Evolutionary conservation across 2,888 invertebrate genomes (phyloP).

Genomic region (Drosophila antonietae): DNA sequence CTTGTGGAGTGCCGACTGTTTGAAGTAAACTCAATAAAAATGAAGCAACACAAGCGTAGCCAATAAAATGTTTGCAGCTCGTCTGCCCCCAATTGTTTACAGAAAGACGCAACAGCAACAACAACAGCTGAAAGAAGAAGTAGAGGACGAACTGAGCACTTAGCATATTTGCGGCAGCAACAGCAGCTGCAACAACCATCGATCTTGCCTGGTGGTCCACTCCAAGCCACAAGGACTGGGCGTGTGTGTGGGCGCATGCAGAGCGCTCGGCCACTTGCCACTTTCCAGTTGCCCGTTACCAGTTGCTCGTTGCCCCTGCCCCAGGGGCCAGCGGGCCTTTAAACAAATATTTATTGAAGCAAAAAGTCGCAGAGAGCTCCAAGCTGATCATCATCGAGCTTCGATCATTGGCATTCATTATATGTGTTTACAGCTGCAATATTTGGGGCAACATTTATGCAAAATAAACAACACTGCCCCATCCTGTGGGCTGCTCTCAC

Average conservation of each 20-base stretch:
- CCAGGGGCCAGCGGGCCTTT: conserved; percentile 69
- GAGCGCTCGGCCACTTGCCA: conserved; percentile 35
- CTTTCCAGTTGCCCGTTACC: background rate
- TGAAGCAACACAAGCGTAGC: conserved; percentile 57
- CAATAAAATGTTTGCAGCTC: conserved; percentile 75
- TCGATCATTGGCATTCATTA: conserved; percentile 51
- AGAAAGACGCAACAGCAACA: conserved; percentile 43
- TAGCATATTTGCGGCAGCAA: conserved; percentile 71
- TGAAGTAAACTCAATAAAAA: conserved; percentile 74
- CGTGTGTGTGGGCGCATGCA: conserved; percentile 54
- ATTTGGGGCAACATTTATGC: conserved; percentile 82
- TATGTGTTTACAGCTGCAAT: conserved; percentile 80
- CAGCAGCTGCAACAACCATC: conserved; percentile 71
- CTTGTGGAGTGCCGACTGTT: conserved; percentile 59
- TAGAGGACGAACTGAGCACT: conserved; percentile 50
- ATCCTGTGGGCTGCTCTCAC: background rate
- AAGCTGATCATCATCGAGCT: conserved; percentile 22
- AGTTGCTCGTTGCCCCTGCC: conserved; percentile 5
- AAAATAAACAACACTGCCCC: conserved; percentile 70
- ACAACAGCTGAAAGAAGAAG: conserved; percentile 5
- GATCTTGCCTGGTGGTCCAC: conserved; percentile 67
- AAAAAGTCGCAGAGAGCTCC: conserved; percentile 54
- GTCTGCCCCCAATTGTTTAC: conserved; percentile 67
- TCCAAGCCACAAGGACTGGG: conserved; percentile 1
- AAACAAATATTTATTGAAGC: conserved; percentile 77